These are phyloP conservation scores for Macrochelys suwanniensis DNA, from an alignment of 2,797 vertebrate genomes.

Conservation along the genomic window DNA sequence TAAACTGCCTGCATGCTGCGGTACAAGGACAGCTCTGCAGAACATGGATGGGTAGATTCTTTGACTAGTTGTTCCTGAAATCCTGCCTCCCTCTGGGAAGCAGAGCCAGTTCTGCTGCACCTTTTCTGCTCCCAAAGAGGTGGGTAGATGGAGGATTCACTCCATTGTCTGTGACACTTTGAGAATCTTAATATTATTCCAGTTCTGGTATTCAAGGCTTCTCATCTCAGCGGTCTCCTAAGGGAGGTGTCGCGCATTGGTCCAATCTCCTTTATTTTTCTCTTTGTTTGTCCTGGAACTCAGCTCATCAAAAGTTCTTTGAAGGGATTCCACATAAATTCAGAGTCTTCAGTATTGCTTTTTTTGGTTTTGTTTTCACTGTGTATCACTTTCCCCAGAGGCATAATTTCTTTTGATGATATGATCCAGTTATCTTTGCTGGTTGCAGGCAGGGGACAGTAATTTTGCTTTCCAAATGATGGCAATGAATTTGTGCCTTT, in stretches of 20 bases:
- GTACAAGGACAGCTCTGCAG: background rate
- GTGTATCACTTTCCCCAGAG: background rate
- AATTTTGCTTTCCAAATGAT: background rate
- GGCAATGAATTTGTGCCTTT: background rate
- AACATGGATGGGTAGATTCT: background rate
- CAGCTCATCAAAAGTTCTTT: fast-evolving
- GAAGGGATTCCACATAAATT: background rate
- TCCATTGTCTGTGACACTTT: background rate
- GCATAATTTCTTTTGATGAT: background rate
- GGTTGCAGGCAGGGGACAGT: background rate
- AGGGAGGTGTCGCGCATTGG: background rate
- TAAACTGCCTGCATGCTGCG: background rate
- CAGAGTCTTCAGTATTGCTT: background rate
- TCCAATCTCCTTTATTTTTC: background rate
- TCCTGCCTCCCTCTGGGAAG: background rate
- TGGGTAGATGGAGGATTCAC: background rate
- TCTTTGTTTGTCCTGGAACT: background rate
- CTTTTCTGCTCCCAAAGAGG: background rate
- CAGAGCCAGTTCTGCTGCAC: background rate
- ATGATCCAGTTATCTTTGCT: background rate
- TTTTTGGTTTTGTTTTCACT: background rate
- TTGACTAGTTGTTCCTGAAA: background rate
- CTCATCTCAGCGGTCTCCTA: background rate
- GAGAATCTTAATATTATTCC: background rate
- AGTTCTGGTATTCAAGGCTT: fast-evolving